Base-by-base conservation (phyloP, 2,797 vertebrate species). In the Bovichtus variegatus region DNA sequence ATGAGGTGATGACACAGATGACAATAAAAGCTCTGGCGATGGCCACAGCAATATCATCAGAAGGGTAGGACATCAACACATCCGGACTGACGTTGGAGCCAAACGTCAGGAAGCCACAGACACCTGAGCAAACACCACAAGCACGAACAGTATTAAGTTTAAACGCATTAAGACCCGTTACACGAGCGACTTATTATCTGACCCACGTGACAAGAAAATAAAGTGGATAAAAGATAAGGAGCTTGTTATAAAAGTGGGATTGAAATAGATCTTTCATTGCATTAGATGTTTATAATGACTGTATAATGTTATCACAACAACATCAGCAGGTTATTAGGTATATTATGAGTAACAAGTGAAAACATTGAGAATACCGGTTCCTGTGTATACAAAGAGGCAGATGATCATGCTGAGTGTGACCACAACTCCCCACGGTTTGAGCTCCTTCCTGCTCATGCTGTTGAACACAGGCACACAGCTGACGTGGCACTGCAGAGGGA, bases 401-500 rank as follows among this genome's bases (percentile, higher is more conserved):
- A 97, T 97, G 69, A 98, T 93, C 97, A 98, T 97, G 90, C 97
- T 96, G 0, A 94, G 89, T 0, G 97, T 98, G 80, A 99, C 98
- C 2, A 99, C 97, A 0, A 92, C 61, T 0, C 97, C 97, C 98
- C 98, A 99, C 0, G 96, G 94, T 87, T 95, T 96, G 78, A 99
- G 90, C 73, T 96, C 94, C 0, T 95, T 97, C 71, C 66, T 96
- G 83, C 83, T 96, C 98, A 99, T 99, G 93, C 98, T 99, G 94
- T 97, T 97, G 81, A 98, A 99, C 87, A 99, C 97, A 0, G 98
- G 98, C 69, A 99, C 97, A 0, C 96, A 97, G 93, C 98, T 99
- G 86, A 99, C 97, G 0, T 99, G 98, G 90, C 98, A 99, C 98
- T 99, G 91, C 19, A n/a, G n/a, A n/a, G n/a, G 27, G 47, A 51